Percentiles rank a stretch among this genome's conserved stretches.
phyloP scores from a whole-genome alignment of 2,888 invertebrate species.

The Drosophila pseudotalamancana region DNA sequence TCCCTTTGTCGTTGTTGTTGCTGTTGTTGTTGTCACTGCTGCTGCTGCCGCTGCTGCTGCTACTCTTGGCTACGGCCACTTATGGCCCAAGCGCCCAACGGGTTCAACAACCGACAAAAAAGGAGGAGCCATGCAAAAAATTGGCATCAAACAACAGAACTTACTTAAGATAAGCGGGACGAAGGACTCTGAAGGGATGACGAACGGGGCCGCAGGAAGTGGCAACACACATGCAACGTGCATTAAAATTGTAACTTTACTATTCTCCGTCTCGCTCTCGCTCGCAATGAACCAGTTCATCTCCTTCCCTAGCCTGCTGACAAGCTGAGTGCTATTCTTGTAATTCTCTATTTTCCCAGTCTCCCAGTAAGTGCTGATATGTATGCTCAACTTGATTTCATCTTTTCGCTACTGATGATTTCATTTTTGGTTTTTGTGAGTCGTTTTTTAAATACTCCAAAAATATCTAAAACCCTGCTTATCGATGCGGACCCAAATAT shows the following conservation, averaged over 20 bases:
- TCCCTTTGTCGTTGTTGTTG: conserved; percentile 30
- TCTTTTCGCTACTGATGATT: conserved; percentile 2
- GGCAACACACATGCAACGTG: conserved; percentile 70
- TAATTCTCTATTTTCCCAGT: conserved; percentile 49
- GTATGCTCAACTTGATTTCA: conserved; percentile 42
- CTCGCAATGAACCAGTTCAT: conserved; percentile 9
- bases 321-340: conserved; percentile 78
- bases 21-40: conserved; percentile 25
- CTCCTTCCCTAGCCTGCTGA: conserved; percentile 23
- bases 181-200: conserved; percentile 12
- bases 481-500: too few species aligned
- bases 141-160: conserved; percentile 79
- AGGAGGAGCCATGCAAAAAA: conserved; percentile 68
- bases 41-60: conserved; percentile 8
- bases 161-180: conserved; percentile 61
- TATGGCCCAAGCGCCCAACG: conserved; percentile 65
- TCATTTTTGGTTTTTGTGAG: neutral
- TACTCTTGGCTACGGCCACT: conserved; percentile 64
- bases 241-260: conserved; percentile 78
- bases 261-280: conserved; percentile 26
- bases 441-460: neutral
- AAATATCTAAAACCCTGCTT: neutral
- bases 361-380: conserved; percentile 14
- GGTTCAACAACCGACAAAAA: conserved; percentile 78
- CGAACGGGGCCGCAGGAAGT: conserved; percentile 16